Evolutionary conservation across 2,888 invertebrate species (phyloP).

Genomic region (Diarsia mendica): DNA sequence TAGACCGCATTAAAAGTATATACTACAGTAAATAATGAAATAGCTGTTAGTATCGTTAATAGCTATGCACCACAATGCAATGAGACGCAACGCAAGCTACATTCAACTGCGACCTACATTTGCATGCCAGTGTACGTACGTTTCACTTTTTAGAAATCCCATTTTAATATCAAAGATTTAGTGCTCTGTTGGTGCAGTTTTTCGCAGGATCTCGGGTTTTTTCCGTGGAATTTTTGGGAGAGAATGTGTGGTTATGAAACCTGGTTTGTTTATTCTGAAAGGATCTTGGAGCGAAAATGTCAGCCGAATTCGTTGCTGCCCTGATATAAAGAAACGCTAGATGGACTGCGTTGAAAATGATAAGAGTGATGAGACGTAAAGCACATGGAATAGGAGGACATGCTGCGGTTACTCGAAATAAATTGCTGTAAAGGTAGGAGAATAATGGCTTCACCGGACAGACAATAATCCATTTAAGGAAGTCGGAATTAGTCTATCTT

Average conservation of each 20-base stretch:
- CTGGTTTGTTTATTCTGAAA: not conserved
- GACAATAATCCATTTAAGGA: not conserved
- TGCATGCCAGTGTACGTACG: conserved; percentile 50
- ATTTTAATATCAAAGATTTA: conserved; percentile 56
- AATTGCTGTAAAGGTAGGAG: not conserved
- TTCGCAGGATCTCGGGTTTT: not conserved
- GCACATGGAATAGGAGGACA: not conserved
- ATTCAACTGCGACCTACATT: conserved; percentile 63
- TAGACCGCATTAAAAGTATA: conserved; percentile 18
- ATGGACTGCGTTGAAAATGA: not conserved
- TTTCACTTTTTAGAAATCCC: conserved; percentile 67
- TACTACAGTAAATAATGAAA: conserved; percentile 40
- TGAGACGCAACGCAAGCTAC: conserved; percentile 44
- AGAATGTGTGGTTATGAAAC: too few species aligned
- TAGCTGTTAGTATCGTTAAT: conserved; percentile 48
- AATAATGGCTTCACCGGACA: not conserved
- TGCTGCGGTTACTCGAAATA: not conserved
- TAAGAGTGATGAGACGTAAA: not conserved
- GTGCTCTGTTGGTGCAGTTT: conserved; percentile 1
- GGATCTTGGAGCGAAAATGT: not conserved
- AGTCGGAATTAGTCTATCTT: too few species aligned
- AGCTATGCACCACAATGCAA: conserved; percentile 50
- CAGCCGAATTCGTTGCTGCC: not conserved
- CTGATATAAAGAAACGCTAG: not conserved
- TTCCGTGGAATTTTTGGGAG: not conserved